Percentiles rank a stretch among this genome's conserved stretches.
phyloP scores from a whole-genome alignment of 23 tunicate species.

The Trididemnum clinides region DNA sequence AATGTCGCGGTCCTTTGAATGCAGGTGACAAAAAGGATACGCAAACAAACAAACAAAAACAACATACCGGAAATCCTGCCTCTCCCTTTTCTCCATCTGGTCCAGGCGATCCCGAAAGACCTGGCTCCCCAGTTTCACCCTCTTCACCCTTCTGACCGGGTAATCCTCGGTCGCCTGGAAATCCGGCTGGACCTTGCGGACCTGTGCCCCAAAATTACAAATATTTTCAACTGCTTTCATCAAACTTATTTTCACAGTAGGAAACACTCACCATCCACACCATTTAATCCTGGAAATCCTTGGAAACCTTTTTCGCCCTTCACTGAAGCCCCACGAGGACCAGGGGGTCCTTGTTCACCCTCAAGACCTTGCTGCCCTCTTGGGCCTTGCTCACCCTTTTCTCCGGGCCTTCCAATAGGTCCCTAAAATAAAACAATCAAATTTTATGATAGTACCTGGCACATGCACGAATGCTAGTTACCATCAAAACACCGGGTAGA shows the following conservation, averaged over 20 bases:
- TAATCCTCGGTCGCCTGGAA: conserved; percentile 62
- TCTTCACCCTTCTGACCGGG: conserved; percentile 41
- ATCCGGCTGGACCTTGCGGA: conserved; percentile 76
- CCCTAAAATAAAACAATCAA: conserved; percentile 16
- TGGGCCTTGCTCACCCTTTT: conserved; percentile 69
- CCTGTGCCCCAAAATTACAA: too few species aligned
- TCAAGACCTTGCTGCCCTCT: conserved; percentile 55
- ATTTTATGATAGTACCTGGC: too few species aligned
- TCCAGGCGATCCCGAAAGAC: conserved; percentile 68
- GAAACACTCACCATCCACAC: conserved; percentile 36
- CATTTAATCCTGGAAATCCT: conserved; percentile 74
- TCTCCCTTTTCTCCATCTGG: conserved; percentile 78
- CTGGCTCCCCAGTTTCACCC: conserved; percentile 66
- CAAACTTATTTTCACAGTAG: not conserved
- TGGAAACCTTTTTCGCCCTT: conserved; percentile 74
- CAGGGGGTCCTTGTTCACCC: conserved; percentile 73
- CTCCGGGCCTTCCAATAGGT: conserved; percentile 49
- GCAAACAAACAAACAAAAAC: too few species aligned
- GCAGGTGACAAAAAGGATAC: too few species aligned
- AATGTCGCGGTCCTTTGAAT: too few species aligned
- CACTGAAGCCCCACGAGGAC: conserved; percentile 40
- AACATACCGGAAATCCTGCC: conserved; percentile 63
- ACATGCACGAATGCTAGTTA: too few species aligned
- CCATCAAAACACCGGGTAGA: too few species aligned
- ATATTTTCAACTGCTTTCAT: too few species aligned